A percentile compares a stretch with the other conserved stretches of the same genome.
phyloP scores from a whole-genome alignment of 2,797 vertebrate genomes.

The Hyperoplus lanceolatus region DNA sequence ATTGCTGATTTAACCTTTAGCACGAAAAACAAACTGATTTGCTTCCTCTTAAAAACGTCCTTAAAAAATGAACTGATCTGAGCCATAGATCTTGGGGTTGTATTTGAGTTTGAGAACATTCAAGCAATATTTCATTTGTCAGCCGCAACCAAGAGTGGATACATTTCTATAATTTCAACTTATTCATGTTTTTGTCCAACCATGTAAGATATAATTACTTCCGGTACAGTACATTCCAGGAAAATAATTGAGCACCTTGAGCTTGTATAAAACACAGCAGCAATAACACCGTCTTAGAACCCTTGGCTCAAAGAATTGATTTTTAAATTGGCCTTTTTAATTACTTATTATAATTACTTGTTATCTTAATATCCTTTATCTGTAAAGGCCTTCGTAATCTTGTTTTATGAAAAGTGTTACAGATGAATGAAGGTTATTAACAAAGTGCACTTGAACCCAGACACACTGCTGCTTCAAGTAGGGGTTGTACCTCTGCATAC shows the following conservation, averaged over 20 bases:
- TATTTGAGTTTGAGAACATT: neutral
- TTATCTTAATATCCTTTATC: neutral
- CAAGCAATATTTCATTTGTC: neutral
- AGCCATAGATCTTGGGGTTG: neutral
- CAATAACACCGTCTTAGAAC: neutral
- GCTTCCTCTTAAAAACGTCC: neutral
- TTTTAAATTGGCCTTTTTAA: constrained; percentile 22
- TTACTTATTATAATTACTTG: neutral
- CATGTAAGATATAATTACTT: neutral
- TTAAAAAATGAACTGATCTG: no score
- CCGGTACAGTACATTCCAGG: neutral
- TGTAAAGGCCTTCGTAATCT: neutral
- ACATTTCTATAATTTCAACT: neutral
- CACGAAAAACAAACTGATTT: neutral
- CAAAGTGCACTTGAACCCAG: neutral
- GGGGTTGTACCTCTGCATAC: neutral
- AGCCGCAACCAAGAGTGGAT: neutral
- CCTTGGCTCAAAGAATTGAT: neutral
- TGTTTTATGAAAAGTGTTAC: neutral
- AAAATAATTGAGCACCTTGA: neutral
- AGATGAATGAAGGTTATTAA: constrained; percentile 1
- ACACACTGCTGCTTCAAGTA: neutral
- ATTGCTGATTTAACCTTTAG: neutral
- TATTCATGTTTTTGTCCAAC: neutral
- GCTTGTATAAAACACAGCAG: neutral